These are phyloP conservation scores for Agonopterix subpropinquella DNA, from an alignment of 2,888 invertebrate species.

Conservation along the genomic window DNA sequence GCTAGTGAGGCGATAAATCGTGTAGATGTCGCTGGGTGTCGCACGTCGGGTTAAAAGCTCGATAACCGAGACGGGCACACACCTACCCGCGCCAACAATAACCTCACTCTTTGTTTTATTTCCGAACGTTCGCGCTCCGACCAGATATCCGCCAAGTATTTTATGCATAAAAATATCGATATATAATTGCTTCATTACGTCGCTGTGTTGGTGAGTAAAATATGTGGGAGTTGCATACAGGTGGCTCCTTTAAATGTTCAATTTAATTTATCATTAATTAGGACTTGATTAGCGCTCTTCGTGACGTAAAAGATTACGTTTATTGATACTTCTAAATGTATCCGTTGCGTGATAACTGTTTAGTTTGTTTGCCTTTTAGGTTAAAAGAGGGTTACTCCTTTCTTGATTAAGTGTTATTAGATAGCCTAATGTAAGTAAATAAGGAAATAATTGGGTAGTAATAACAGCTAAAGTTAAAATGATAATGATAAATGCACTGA, in stretches of 20 bases:
- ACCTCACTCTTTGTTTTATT: slow-evolving; percentile 69
- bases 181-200: slow-evolving; percentile 77
- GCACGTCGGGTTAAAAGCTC: slow-evolving; percentile 74
- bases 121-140: slow-evolving; percentile 49
- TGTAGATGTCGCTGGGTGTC: slow-evolving; percentile 70
- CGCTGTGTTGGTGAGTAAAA: slow-evolving; percentile 73
- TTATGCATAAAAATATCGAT: slow-evolving; percentile 77
- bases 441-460: no score
- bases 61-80: slow-evolving; percentile 69
- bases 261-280: slow-evolving; percentile 21
- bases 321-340: background rate
- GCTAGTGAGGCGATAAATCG: slow-evolving; percentile 71
- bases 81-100: slow-evolving; percentile 72
- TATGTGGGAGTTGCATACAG: slow-evolving; percentile 72
- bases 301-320: slow-evolving; percentile 15
- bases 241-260: slow-evolving; percentile 30
- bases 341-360: background rate
- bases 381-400: no score
- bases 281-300: slow-evolving; percentile 24
- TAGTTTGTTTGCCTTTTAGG: no score
- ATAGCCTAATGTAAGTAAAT: background rate
- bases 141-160: slow-evolving; percentile 71
- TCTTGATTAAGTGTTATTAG: no score
- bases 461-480: no score
- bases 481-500: no score